Evolutionary conservation across 2,888 invertebrate species (phyloP), one percentile per base, ranked within the genome.

Genomic region (Rhingia rostrata): DNA sequence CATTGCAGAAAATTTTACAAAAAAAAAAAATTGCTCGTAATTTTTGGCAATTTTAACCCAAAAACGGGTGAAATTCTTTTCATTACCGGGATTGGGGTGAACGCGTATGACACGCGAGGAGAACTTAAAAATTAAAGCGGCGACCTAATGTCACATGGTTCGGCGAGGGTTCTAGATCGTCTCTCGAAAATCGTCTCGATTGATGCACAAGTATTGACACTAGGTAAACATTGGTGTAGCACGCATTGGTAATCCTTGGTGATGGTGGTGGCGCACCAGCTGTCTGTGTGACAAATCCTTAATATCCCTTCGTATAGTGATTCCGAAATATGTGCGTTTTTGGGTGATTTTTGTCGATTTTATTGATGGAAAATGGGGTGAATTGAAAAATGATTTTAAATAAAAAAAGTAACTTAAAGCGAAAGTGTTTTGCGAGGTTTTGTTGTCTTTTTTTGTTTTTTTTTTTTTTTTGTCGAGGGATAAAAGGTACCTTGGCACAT

Each of bases 21-120:
- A 67, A 12, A 12, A 33, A 80, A 35, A 60, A 53, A 63, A 51
- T 37, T 47, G 63, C 64, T 66, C 41, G 64, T 64, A 78, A 87
- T 74, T 86, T 70, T 87, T 88, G 87, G 86, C 88, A 89, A 87
- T 87, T 89, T 89, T 89, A 86, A 78, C 88, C 85, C 74, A 83
- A 77, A 88, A 88, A 88, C 77, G 84, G 60, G 69, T 69, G 70
- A 67, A 83, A 87, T 79, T 74, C 22, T 22, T 77, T 70, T 32
- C 43, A 67, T 63, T 41, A 41, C 60, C 53, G 14, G 4, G n/a
- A 9, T 61, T 58, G 47, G 58, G 43, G 33, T 64, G 64, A 69
- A 12, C 22, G 12, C 10, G 33, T 39, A 35, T 75, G 84, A 84
- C 84, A 84, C 79, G 80, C 84, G 84, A 84, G 84, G 84, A 84